Base-by-base conservation (phyloP, 2,113 vertebrate genomes). In the Hoplias malabaricus region DNA sequence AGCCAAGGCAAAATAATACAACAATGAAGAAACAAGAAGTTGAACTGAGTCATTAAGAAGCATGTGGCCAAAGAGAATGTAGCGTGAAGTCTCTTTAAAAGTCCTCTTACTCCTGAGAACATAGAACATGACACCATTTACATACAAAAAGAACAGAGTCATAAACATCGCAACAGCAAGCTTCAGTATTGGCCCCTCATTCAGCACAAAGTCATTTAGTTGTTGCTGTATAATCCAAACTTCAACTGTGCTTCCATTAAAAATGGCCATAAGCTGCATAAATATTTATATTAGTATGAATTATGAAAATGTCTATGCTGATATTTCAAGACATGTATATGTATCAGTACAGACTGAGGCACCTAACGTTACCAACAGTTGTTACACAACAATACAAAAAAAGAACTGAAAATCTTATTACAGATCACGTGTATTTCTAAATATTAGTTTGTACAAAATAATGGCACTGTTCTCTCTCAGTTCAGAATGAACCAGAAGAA, bases 51-150 rank as follows among this genome's bases (percentile, higher is more conserved):
- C 80, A 31, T 73, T 82, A 0, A 77, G 8, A 29, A 82, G 63
- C 80, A 82, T 84, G 69, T 84, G 80, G 6, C 36, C 48, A 62
- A 85, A 84, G 19, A 82, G 46, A 33, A 82, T 69, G 29, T 82
- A 82, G 12, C 81, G 76, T 43, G 81, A 29, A 38, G 27, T 53
- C 77, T 82, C 76, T 70, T 40, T 78, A 62, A 82, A 82, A n/a
- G 29, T 19, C 21, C 33, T 21, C 29, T 78, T 82, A 3, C 77
- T 82, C 25, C 54, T 12, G 10, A 84, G 67, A 53, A 72, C 65
- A 46, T 72, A 73, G 1, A 82, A 10, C 77, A 82, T 82, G 11
- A 84, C 12, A 29, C 71, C 42, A 33, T 81, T 81, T 12, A 84
- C 54, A 77, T 67, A 79, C 13, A 65, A 40, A 9, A 84, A 79